These are phyloP conservation scores for Neomonachus schauinslandi DNA, from an alignment of 2,113 vertebrate species.

Conservation along the genomic window DNA sequence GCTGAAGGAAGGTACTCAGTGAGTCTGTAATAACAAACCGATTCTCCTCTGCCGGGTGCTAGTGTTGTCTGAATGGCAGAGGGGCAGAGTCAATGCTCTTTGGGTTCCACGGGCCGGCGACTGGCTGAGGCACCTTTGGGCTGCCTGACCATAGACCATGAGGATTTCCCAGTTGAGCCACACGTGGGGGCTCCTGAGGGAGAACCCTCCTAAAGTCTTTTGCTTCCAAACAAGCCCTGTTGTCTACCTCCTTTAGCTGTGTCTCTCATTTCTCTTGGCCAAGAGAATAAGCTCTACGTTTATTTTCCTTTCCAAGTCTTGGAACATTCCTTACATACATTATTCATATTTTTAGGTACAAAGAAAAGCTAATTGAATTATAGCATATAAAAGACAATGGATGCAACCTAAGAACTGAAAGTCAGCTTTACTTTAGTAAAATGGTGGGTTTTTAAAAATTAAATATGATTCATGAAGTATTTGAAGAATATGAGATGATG, in stretches of 20 bases:
- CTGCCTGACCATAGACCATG: constrained; percentile 69
- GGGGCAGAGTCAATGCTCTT: background rate
- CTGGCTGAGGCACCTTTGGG: constrained; percentile 71
- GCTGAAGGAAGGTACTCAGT: background rate
- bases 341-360: constrained; percentile 24
- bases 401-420: background rate
- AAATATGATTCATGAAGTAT: background rate
- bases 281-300: background rate
- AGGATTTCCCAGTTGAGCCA: constrained; percentile 36
- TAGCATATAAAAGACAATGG: background rate
- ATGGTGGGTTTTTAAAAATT: background rate
- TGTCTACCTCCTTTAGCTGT: background rate
- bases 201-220: background rate
- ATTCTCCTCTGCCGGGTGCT: background rate
- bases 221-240: background rate
- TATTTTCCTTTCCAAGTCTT: constrained; percentile 22
- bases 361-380: constrained; percentile 32
- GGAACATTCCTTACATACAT: background rate
- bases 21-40: background rate
- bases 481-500: background rate
- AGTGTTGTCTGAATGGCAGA: background rate
- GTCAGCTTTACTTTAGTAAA: constrained; percentile 32
- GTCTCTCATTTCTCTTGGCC: background rate
- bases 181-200: background rate
- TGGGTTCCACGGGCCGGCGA: background rate